Percentiles rank a stretch among this genome's conserved stretches.
These are phyloP conservation scores for Branchellion lobata DNA, from an alignment of 2,888 invertebrate species.

Conservation along the genomic window DNA sequence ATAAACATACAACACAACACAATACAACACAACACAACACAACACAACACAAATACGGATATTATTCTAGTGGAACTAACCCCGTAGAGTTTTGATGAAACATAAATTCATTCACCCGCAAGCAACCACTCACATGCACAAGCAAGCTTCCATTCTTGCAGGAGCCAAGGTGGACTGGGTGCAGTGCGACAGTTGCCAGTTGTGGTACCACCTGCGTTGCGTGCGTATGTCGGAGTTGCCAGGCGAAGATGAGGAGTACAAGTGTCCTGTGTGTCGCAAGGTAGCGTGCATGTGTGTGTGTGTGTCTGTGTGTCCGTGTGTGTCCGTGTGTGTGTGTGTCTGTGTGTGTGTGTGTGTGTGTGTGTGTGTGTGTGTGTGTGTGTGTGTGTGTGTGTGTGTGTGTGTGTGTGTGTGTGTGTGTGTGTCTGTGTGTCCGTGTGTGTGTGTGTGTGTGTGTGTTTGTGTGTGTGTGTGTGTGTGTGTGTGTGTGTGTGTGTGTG, in stretches of 20 bases:
- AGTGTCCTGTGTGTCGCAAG: slow-evolving; percentile 66
- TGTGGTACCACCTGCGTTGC: slow-evolving; percentile 18
- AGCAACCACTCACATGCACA: neutral
- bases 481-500: slow-evolving; percentile 66
- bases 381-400: slow-evolving; percentile 26
- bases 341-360: slow-evolving; percentile 10
- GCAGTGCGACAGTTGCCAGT: slow-evolving; percentile 22
- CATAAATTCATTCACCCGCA: neutral
- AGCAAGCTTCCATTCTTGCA: too few relatives aligned
- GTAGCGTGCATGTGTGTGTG: neutral
- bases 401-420: slow-evolving; percentile 22
- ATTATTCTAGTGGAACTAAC: too few relatives aligned
- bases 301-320: slow-evolving; percentile 7
- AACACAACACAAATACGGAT: neutral
- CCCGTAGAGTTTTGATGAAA: too few relatives aligned
- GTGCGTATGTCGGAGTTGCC: slow-evolving; percentile 61
- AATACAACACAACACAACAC: neutral
- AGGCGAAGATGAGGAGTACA: slow-evolving; percentile 83
- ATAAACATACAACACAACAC: slow-evolving; percentile 10
- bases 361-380: slow-evolving; percentile 28
- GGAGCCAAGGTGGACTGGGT: slow-evolving; percentile 35
- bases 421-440: slow-evolving; percentile 24
- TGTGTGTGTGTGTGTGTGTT: slow-evolving; percentile 12
- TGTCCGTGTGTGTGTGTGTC: slow-evolving; percentile 20
- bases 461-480: slow-evolving; percentile 76